Evolutionary conservation across 2,888 invertebrate species (phyloP).

Genomic region (Opisthograptis luteolata): DNA sequence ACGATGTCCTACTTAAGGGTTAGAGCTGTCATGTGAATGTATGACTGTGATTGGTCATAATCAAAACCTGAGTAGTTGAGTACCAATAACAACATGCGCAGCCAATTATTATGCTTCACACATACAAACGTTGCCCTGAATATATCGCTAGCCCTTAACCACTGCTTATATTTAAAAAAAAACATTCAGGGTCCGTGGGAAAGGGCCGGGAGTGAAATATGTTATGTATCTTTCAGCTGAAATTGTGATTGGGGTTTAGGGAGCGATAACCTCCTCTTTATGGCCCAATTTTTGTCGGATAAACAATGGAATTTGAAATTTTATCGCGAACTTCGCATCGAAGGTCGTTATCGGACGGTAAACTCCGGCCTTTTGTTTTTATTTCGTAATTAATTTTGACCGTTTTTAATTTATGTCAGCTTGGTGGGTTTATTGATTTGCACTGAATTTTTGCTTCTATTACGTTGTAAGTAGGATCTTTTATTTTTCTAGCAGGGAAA

Average conservation of each 20-base stretch:
- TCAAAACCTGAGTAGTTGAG: constrained; percentile 17
- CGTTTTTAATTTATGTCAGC: constrained; percentile 35
- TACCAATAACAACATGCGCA: constrained; percentile 44
- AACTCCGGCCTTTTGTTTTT: constrained; percentile 37
- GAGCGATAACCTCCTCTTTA: constrained; percentile 76
- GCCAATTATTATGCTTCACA: constrained; percentile 50
- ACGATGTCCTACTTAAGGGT: no score
- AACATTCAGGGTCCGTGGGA: constrained; percentile 42
- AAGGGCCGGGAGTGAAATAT: constrained; percentile 60
- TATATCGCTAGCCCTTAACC: constrained; percentile 70
- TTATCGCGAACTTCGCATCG: constrained; percentile 51
- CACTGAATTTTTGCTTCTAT: constrained; percentile 12
- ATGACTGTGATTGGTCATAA: constrained; percentile 24
- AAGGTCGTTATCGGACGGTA: constrained; percentile 39
- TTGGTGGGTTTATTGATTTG: constrained; percentile 33
- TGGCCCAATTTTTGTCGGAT: constrained; percentile 75
- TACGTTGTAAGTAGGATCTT: background rate
- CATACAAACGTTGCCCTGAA: constrained; percentile 56
- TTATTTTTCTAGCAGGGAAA: background rate
- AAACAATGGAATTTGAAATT: constrained; percentile 77
- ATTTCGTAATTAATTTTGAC: constrained; percentile 41
- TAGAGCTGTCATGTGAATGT: no score
- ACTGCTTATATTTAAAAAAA: constrained; percentile 54
- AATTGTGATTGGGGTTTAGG: constrained; percentile 78
- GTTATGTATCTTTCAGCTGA: constrained; percentile 68